A percentile compares a stretch with the other conserved stretches of the same genome.
Evolutionary conservation across 2,113 vertebrate genomes (phyloP).

Genomic region (Clarias batrachus): DNA sequence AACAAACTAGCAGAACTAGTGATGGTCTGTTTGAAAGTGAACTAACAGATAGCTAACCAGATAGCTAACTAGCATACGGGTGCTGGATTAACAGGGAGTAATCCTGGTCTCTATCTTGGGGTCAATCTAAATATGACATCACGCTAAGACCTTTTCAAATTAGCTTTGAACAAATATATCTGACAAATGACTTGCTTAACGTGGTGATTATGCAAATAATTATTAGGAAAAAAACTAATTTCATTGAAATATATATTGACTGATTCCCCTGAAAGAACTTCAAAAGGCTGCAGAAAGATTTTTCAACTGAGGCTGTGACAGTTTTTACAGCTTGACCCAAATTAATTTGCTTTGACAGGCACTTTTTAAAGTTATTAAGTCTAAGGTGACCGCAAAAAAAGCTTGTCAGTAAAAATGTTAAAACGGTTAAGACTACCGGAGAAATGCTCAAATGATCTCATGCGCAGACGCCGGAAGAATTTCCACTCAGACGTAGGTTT

Average conservation of each 20-base stretch:
- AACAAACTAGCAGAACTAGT: not conserved
- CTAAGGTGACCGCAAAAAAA: not conserved
- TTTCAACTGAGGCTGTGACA: not conserved
- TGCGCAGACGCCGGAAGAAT: not conserved
- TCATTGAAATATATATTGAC: too few species aligned
- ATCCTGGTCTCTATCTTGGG: not conserved
- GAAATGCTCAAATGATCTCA: not conserved
- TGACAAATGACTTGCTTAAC: not conserved
- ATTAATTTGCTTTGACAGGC: not conserved
- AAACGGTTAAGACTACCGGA: not conserved
- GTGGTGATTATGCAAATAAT: not conserved
- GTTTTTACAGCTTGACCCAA: not conserved
- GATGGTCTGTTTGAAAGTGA: not conserved
- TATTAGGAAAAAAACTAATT: too few species aligned
- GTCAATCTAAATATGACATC: not conserved
- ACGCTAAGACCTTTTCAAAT: not conserved
- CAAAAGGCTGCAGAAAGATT: not conserved
- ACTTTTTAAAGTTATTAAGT: not conserved
- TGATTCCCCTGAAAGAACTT: not conserved
- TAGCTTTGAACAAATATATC: not conserved
- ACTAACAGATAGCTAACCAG: not conserved
- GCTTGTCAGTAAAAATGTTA: not conserved
- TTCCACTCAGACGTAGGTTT: too few species aligned
- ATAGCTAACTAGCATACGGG: not conserved
- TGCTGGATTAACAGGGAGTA: not conserved